These are phyloP conservation scores for Drosophila subquinaria DNA, from an alignment of 2,888 invertebrate genomes.

Conservation along the genomic window DNA sequence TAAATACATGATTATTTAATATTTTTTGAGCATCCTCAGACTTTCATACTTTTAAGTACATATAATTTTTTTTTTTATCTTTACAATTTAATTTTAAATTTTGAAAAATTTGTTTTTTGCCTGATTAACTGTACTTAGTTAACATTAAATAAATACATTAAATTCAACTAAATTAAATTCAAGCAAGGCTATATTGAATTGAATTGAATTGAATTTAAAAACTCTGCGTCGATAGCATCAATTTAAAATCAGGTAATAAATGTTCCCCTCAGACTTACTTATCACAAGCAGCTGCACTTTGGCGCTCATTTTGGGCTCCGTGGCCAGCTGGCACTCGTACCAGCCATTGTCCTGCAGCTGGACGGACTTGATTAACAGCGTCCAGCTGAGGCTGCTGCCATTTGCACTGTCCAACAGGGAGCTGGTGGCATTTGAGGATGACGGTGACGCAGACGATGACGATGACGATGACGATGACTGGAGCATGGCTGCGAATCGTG, in stretches of 20 bases:
- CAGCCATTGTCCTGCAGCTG: conserved; percentile 94
- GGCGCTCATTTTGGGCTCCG: conserved; percentile 97
- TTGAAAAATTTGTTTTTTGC: no score
- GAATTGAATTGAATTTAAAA: not conserved
- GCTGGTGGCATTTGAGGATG: conserved; percentile 39
- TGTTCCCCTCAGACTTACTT: conserved; percentile 56
- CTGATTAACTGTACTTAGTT: no score
- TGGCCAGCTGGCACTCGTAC: conserved; percentile 97
- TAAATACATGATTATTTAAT: no score
- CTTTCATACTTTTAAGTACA: no score
- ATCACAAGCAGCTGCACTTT: conserved; percentile 87
- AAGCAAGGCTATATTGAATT: not conserved
- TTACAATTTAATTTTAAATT: no score
- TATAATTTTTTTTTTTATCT: no score
- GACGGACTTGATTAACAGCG: conserved; percentile 95
- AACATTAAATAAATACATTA: no score
- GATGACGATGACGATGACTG: conserved; percentile 49
- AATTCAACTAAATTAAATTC: not conserved
- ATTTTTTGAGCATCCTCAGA: no score
- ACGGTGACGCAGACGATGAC: no score
- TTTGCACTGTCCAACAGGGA: conserved; percentile 88
- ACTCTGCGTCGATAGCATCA: not conserved
- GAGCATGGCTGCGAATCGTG: conserved; percentile 92
- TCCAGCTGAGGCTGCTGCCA: conserved; percentile 91
- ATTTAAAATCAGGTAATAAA: not conserved